Conservation (phyloP, 2,113 vertebrate genomes). For the Hydropotes inermis region DNA sequence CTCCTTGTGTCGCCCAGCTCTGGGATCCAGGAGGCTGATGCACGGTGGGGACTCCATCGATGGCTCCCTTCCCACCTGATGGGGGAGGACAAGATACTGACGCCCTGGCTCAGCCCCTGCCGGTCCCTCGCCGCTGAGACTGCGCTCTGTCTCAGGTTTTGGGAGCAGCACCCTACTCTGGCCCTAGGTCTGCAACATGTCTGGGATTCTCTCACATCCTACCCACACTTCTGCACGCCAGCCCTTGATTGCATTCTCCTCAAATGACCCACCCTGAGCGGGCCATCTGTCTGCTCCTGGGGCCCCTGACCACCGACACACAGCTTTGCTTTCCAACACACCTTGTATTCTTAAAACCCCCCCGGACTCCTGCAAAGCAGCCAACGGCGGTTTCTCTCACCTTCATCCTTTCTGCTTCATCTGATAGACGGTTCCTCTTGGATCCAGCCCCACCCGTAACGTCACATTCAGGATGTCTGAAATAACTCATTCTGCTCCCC, state of each 20-base stretch:
- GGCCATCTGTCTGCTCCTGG: background rate
- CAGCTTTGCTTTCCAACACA: background rate
- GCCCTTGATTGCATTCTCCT: background rate
- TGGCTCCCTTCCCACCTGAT: background rate
- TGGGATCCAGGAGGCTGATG: background rate
- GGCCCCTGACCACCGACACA: background rate
- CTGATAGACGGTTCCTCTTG: background rate
- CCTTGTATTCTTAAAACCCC: background rate
- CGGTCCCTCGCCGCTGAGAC: background rate
- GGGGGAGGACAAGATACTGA: background rate
- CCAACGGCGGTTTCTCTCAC: background rate
- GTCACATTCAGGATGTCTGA: background rate
- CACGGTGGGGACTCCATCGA: rapidly evolving
- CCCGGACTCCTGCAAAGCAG: background rate
- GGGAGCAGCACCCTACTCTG: background rate
- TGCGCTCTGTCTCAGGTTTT: background rate
- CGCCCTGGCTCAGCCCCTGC: background rate
- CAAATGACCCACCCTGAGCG: background rate
- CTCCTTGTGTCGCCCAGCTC: background rate
- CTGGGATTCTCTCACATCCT: background rate
- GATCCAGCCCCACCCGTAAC: background rate
- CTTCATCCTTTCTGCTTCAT: background rate
- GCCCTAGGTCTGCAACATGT: too few species aligned
- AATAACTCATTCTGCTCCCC: background rate
- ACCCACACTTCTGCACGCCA: background rate